Evolutionary conservation across 2,113 vertebrate species (phyloP), one percentile per base, ranked within the genome.

Genomic region (Prunella fulvescens): DNA sequence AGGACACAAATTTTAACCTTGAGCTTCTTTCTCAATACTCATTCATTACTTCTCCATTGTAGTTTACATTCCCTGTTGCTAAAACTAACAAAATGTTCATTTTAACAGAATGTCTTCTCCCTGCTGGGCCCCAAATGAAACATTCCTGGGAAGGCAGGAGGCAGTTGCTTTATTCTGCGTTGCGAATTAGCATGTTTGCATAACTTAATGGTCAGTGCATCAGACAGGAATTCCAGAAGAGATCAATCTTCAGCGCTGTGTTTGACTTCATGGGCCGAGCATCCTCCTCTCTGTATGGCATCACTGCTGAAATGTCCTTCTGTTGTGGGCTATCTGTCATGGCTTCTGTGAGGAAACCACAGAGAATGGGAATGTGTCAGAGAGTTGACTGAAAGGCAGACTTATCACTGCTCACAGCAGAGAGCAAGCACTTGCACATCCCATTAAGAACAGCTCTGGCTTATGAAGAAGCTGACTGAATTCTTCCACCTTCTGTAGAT

Each of bases 161-260:
- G 87, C 85, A 85, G 73, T 92, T 84, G 53, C 91, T 96, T 86
- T 96, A 94, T 94, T 91, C 82, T 91, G 67, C 1, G 0, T 74
- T 81, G 81, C 1, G 1, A 95, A 97, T 97, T 95, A 96, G 53
- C 93, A 93, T 96, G 92, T 96, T 97, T 97, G 95, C 91, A 94
- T 95, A 97, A 96, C 86, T 97, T 87, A 97, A 90, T 89, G 92
- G 86, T 86, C 92, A 89, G 86, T 81, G 69, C 64, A 35, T 97
- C 83, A 88, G 88, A 51, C 89, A 91, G 83, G 78, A 95, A 88
- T 93, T 94, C 86, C 90, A 95, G 60, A 92, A 85, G 39, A 91
- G 45, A 96, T 97, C 90, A 86, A 67, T 96, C 92, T 94, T 91
- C 81, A 88, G 92, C 0, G 0, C 83, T 69, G 53, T 84, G 72